Evolutionary conservation across 1,140 invertebrate species (phyloP).

Genomic region (Lamellibrachia luymesi): DNA sequence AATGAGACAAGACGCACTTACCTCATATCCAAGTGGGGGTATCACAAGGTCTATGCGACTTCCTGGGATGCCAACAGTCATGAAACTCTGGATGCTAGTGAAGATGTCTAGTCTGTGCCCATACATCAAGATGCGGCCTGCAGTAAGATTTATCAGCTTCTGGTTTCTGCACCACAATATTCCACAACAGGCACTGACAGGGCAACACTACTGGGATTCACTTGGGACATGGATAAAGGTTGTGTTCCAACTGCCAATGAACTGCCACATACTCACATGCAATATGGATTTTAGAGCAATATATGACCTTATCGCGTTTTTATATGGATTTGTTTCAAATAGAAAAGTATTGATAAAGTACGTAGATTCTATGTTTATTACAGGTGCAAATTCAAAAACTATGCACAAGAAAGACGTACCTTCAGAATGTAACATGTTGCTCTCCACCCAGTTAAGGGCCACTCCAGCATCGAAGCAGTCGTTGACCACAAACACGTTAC

Average conservation of each 20-base stretch:
- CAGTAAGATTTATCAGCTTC: not conserved
- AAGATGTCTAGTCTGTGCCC: constrained; percentile 47
- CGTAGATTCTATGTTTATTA: no score
- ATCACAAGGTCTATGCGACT: constrained; percentile 42
- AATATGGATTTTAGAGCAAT: no score
- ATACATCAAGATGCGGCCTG: constrained; percentile 47
- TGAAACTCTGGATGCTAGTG: constrained; percentile 45
- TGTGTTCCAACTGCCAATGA: not conserved
- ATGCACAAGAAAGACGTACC: constrained; percentile 34
- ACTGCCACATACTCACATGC: not conserved
- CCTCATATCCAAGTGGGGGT: constrained; percentile 40
- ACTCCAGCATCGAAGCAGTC: constrained; percentile 52
- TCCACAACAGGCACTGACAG: no score
- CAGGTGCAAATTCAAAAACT: not conserved
- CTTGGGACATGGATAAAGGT: not conserved
- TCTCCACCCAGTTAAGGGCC: constrained; percentile 48
- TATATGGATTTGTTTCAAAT: no score
- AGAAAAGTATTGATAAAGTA: no score
- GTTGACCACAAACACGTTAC: constrained; percentile 53
- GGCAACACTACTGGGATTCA: no score
- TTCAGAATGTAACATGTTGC: constrained; percentile 36
- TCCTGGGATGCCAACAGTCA: constrained; percentile 42
- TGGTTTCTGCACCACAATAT: not conserved
- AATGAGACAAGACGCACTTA: constrained; percentile 22
- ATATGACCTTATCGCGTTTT: no score